Evolutionary conservation across 2,113 vertebrate genomes (phyloP), one percentile per base, ranked within the genome.

Genomic region (Nesoenas mayeri): DNA sequence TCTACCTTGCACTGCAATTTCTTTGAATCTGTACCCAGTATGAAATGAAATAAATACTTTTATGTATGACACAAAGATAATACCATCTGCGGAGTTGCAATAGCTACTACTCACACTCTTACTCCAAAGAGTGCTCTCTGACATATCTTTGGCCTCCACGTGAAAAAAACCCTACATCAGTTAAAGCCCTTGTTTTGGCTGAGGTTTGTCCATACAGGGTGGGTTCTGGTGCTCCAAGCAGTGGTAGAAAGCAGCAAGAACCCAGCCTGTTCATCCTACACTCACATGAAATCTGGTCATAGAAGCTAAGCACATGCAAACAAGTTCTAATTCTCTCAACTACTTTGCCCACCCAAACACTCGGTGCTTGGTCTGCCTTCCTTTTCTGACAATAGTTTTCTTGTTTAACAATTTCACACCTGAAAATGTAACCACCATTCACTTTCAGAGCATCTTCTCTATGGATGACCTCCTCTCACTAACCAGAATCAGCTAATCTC

Each of bases 121-220:
- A 42, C 34, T 88, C 19, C 28, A 58, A 34, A 11, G 73, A 58
- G 32, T 6, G 28, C 14, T 64, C 29, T 70, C n/a, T 84, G 61
- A 36, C 3, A 32, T 4, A 31, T 21, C n/a, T 36, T 89, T 54
- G 10, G 29, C 32, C n/a, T 28, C 32, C 12, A 69, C 3, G 32
- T 42, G 12, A 32, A 44, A 50, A 81, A 61, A 78, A 53, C 0
- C 1, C 10, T 7, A 69, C 12, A 38, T n/a, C 1, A 17, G 28
- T 61, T 65, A 28, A 74, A 88, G 10, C 17, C 26, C 34, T 67
- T 31, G 29, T 4, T 57, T 73, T 61, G 20, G 12, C 10, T 17
- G 11, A n/a, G 18, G 10, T 78, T 89, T 74, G 56, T 10, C 14
- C 13, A 19, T 16, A 50, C 8, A 58, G 42, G 5, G 17, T 11